Evolutionary conservation across 2,113 vertebrate species (phyloP), one percentile per base, ranked within the genome.

Genomic region (Ophthalmolycus amberensis): DNA sequence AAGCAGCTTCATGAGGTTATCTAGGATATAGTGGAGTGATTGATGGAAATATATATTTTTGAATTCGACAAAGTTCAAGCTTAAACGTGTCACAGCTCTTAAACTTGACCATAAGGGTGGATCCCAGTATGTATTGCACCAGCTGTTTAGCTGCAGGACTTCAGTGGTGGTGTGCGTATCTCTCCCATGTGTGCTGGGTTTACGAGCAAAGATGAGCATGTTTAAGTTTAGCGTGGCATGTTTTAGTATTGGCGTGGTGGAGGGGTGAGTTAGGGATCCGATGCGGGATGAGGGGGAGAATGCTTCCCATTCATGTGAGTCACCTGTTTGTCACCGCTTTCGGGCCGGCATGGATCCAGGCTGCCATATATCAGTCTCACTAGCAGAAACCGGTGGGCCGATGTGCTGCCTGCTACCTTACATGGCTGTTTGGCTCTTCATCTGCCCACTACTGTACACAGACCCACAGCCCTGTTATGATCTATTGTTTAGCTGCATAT

Each of bases 361-460:
- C 85, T 73, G 77, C 85, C 88, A 62, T 89, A 59, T 72, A 89
- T 92, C 90, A 93, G 89, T 88, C 89, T 64, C 60, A 74, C 54
- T 82, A 75, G 84, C 60, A 71, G 71, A 71, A 86, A 85, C 82
- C 68, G 22, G 84, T 20, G 12, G 82, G 75, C 72, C 66, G 79
- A 58, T 70, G 72, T 46, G 84, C 89, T 79, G 85, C 82, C 82
- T 86, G 89, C 85, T 94, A 90, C 93, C 93, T 90, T 94, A 94
- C 91, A 94, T 92, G 93, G 93, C 83, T 82, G 89, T 84, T 74
- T 87, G 83, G 86, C 90, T 91, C 80, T 82, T 86, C 90, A 81
- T 90, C 90, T 88, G 83, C 88, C 93, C 85, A 85, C 79, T 58
- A 56, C 67, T 83, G 79, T 88, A 89, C 91, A 91, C 93, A 92